Evolutionary conservation across 2,113 vertebrate species (phyloP).

Genomic region (Phrynosoma blainvillii): DNA sequence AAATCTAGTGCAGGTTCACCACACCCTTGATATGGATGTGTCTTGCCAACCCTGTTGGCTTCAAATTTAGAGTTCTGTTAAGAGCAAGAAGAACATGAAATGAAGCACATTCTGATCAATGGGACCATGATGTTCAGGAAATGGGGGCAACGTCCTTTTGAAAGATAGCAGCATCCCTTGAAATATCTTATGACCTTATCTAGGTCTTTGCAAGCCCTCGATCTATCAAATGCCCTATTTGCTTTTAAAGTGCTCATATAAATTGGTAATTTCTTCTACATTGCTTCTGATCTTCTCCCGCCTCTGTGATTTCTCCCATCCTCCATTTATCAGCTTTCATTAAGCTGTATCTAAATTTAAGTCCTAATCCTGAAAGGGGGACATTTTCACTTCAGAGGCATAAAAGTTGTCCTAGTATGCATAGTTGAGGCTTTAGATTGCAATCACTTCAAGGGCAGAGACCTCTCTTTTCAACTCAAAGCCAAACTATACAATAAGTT

Average conservation of each 20-base stretch:
- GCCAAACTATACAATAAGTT: background rate
- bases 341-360: slow-evolving; percentile 32
- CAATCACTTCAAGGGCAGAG: background rate
- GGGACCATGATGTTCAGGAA: background rate
- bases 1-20: too few relatives aligned
- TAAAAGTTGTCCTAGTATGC: background rate
- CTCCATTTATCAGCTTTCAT: slow-evolving; percentile 15
- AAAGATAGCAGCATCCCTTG: background rate
- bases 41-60: background rate
- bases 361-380: slow-evolving; percentile 18
- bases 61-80: background rate
- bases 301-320: background rate
- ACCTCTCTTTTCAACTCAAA: background rate
- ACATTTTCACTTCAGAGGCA: slow-evolving; percentile 14
- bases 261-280: background rate
- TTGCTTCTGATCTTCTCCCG: background rate
- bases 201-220: background rate
- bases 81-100: background rate
- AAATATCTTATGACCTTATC: slow-evolving; percentile 2
- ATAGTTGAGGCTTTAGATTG: background rate
- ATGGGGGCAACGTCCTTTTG: background rate
- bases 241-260: background rate
- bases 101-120: background rate
- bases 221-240: background rate
- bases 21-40: too few relatives aligned